phyloP scores from a whole-genome alignment of 1,140 invertebrate species.

The Diploscapter pachys region DNA sequence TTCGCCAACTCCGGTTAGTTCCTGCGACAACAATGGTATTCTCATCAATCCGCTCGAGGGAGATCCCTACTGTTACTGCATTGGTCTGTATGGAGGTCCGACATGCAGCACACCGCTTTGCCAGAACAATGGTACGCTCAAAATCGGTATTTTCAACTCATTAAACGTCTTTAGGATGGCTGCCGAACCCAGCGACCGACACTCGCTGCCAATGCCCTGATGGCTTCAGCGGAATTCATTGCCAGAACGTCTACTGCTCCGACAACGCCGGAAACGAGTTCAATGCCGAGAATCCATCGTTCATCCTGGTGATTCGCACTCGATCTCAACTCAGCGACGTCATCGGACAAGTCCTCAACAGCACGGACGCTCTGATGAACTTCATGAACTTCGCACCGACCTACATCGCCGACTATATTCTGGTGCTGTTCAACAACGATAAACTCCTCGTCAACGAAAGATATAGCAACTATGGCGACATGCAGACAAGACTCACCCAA shows the following conservation, averaged over 20 bases:
- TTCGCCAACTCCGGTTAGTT: slow-evolving; percentile 10
- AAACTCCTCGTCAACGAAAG: slow-evolving; percentile 13
- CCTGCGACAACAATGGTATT: slow-evolving; percentile 32
- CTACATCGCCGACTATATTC: slow-evolving; percentile 26
- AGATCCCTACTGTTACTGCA: slow-evolving; percentile 27
- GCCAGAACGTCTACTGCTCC: slow-evolving; percentile 28
- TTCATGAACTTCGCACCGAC: slow-evolving; percentile 21
- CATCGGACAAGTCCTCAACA: slow-evolving; percentile 24
- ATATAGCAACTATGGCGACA: background rate
- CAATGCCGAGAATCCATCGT: slow-evolving; percentile 25
- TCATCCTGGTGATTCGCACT: slow-evolving; percentile 33
- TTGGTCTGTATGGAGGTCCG: slow-evolving; percentile 18
- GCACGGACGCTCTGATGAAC: background rate
- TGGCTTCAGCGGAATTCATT: slow-evolving; percentile 37
- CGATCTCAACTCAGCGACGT: slow-evolving; percentile 29
- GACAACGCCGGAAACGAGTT: slow-evolving; percentile 29
- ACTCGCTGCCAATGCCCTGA: slow-evolving; percentile 19
- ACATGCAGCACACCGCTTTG: slow-evolving; percentile 22
- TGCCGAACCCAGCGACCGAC: slow-evolving; percentile 6
- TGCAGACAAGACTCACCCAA: slow-evolving; percentile 10
- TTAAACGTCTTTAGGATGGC: background rate
- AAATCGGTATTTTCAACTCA: too few relatives aligned
- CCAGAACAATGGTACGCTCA: slow-evolving; percentile 25
- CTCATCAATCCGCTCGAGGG: slow-evolving; percentile 3
- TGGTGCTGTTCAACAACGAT: slow-evolving; percentile 36